Evolutionary conservation across 2,113 vertebrate species (phyloP).

Genomic region (Entosphenus tridentatus): DNA sequence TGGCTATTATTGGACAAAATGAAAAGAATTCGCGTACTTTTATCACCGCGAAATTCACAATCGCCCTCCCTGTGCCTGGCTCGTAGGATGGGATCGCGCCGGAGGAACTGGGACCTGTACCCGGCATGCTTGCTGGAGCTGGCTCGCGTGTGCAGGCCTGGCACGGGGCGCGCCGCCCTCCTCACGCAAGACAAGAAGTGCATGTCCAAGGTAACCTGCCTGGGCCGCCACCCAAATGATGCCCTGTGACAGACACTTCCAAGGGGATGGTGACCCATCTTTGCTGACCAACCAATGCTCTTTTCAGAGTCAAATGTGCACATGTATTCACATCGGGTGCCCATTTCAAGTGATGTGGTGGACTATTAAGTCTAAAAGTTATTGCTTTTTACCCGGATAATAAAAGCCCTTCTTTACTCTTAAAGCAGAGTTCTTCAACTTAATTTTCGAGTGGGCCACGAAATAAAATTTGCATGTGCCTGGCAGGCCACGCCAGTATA

Average conservation of each 20-base stretch:
- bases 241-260: background rate
- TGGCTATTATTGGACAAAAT: too few relatives aligned
- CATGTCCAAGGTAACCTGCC: conserved; percentile 47
- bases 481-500: too few relatives aligned
- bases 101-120: conserved; percentile 92
- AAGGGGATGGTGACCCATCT: background rate
- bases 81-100: conserved; percentile 65
- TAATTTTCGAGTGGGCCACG: too few relatives aligned
- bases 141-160: conserved; percentile 58
- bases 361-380: too few relatives aligned
- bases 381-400: too few relatives aligned
- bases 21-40: too few relatives aligned
- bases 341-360: too few relatives aligned
- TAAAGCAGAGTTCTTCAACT: too few relatives aligned
- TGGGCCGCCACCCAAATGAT: background rate
- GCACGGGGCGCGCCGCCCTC: conserved; percentile 54
- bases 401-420: too few relatives aligned
- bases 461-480: too few relatives aligned
- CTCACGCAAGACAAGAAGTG: conserved; percentile 93
- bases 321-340: too few relatives aligned
- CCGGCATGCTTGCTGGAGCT: conserved; percentile 68
- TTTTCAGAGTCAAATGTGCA: background rate
- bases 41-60: background rate
- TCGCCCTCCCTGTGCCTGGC: too few relatives aligned
- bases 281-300: background rate